Base-by-base conservation (phyloP, 2,113 vertebrate species). In the Pogonocichla stellata region DNA sequence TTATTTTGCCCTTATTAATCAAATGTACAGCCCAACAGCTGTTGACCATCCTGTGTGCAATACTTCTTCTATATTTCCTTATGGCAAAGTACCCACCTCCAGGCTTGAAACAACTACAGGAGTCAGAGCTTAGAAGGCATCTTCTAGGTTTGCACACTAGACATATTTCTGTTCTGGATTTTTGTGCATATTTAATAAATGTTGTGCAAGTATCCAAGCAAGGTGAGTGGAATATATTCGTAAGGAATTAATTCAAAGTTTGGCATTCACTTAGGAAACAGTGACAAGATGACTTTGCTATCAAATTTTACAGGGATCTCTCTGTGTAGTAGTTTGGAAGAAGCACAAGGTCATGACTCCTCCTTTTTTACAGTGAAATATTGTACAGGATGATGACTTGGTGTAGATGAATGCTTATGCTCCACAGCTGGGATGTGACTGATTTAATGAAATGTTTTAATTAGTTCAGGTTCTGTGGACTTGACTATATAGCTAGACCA, bases 1-100 rank as follows among this genome's bases (percentile, higher is more conserved):
- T 80, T 88, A 58, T 93, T 88, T 84, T 93, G 57, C 78, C 77
- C 70, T 87, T 95, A 87, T 87, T 91, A 87, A 84, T 67, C 53
- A 79, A 86, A 88, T 14, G 19, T 72, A 60, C 2, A 0, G 33
- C 71, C 29, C 56, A 93, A 64, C 81, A 86, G 70, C 71, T 90
- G 85, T 43, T 95, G 80, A 86, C n/a, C 42, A 81, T 69, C 70
- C 53, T 79, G 26, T 62, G 47, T 78, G 34, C 29, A 73, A 74
- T 42, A 60, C 3, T 80, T 79, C 50, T 87, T 74, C 51, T 87
- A 11, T 31, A 29, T 82, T 89, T 91, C 36, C 53, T 72, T 33
- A 40, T 28, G 56, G n/a, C 33, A 80, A 90, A 77, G 64, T 33
- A 60, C 23, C 22, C 26, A 90, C 12, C 29, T 77, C 51, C 74